Percentiles rank a stretch among this genome's conserved stretches.
Conservation (phyloP, 2,888 invertebrate species). For the Teleogryllus oceanicus region DNA sequence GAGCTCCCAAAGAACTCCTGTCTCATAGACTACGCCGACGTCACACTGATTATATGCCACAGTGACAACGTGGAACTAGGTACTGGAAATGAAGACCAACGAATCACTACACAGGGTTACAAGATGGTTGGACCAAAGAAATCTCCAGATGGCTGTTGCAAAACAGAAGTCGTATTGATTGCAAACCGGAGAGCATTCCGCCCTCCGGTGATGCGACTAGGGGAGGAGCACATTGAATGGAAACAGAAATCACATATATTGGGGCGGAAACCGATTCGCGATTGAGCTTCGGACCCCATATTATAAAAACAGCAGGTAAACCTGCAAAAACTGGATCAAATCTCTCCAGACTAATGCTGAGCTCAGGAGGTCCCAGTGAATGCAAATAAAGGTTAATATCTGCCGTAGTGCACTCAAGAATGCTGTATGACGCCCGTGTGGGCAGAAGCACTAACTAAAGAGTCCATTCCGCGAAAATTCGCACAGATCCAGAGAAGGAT, state of each 20-base stretch:
- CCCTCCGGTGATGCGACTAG: not conserved
- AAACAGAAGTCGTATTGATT: not conserved
- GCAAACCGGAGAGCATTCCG: not conserved
- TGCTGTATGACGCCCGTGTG: not conserved
- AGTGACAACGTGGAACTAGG: not conserved
- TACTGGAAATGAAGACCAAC: not conserved
- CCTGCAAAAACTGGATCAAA: not conserved
- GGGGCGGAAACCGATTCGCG: not conserved
- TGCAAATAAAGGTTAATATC: not conserved
- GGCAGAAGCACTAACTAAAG: not conserved
- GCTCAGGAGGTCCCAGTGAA: not conserved
- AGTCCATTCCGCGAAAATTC: not conserved
- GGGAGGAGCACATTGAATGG: not conserved
- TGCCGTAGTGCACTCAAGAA: not conserved
- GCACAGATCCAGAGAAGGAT: not conserved
- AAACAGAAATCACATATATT: not conserved
- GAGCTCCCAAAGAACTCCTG: not conserved
- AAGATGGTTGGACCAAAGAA: not conserved
- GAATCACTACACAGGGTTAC: not conserved
- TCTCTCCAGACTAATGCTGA: not conserved
- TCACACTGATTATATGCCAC: not conserved
- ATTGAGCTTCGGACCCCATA: not conserved
- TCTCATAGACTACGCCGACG: not conserved
- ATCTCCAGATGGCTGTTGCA: not conserved
- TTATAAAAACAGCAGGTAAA: not conserved